Conservation (phyloP, 2,888 invertebrate genomes). For the Rambutsinella grinnellia region DNA sequence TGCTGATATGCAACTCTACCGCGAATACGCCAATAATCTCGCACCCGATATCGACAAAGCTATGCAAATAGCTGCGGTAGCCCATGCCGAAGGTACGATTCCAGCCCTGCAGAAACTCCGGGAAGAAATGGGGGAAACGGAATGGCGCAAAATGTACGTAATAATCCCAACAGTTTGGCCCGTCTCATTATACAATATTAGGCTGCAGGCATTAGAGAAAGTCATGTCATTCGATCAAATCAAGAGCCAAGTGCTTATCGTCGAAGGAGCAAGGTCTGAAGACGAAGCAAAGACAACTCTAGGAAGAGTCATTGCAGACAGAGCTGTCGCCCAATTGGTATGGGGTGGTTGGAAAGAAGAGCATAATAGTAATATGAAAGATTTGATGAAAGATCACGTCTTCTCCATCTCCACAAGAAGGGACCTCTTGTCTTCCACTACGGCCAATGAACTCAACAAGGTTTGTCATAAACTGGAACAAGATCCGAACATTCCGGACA, state of each 20-base stretch:
- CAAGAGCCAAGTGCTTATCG: conserved; percentile 32
- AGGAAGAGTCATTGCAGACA: conserved; percentile 40
- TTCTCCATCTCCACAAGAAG: conserved; percentile 39
- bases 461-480: conserved; percentile 3
- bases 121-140: conserved; percentile 34
- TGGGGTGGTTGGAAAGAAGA: conserved; percentile 22
- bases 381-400: conserved; percentile 28
- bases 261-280: conserved; percentile 37
- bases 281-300: conserved; percentile 38
- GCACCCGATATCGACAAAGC: conserved; percentile 32
- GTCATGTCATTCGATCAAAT: conserved; percentile 45
- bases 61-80: conserved; percentile 30
- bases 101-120: conserved; percentile 23
- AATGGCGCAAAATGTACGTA: conserved; percentile 32
- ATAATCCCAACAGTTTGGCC: conserved; percentile 55
- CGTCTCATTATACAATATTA: conserved; percentile 36
- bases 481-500: neutral
- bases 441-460: conserved; percentile 14
- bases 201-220: conserved; percentile 38
- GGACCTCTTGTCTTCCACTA: conserved; percentile 27
- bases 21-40: conserved; percentile 2
- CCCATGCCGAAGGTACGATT: conserved; percentile 23
- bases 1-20: conserved; percentile 1
- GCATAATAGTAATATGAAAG: too few relatives aligned
- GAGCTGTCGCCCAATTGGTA: conserved; percentile 39